Base-by-base conservation (phyloP, 2,113 vertebrate species). In the Prunella himalayana region DNA sequence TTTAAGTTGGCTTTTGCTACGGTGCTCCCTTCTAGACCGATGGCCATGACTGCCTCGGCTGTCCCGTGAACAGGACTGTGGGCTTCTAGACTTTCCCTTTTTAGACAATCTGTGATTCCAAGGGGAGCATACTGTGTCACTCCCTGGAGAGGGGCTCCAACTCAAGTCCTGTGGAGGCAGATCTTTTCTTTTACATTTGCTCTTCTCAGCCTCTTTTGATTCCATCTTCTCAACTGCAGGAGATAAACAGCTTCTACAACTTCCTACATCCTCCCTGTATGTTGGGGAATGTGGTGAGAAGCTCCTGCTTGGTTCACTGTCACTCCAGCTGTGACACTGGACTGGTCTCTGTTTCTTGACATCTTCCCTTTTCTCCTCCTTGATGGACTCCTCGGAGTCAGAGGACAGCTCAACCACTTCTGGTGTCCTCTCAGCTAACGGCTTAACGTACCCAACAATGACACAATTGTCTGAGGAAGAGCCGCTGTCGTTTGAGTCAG, bases 321-420 rank as follows among this genome's bases (percentile, higher is more conserved):
- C 98, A 60, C 90, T 97, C 82, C 98, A 98, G 66, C 95, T 98
- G 23, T 35, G 97, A 91, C 98, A 98, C 31, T 97, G 98, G 35
- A 98, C 97, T 79, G 98, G 98, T 59, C 89, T 97, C 88, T 98
- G 97, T 33, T 98, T 96, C 63, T 95, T 97, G 63, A 82, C 87
- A 2, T 96, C 95, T 90, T 98, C 98, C 44, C 73, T 94, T 50
- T 95, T 97, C 77, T 98, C 98, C 12, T 98, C 98, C 60, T 80
- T 93, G 20, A 95, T 88, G 21, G 98, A 98, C 14, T 98, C 98
- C 60, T 99, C 98, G 20, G 98, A 98, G 94, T 99, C 98, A 3
- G 99, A 99, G 27, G 99, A 99, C 51, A 99, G 97, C 83, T 99
- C 98, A 73, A 99, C 98, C 76, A 99, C 97, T 97, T 99, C 99